Evolutionary conservation across 1,140 invertebrate species (phyloP), one percentile per base, ranked within the genome.

Genomic region (Holotrichia oblita): DNA sequence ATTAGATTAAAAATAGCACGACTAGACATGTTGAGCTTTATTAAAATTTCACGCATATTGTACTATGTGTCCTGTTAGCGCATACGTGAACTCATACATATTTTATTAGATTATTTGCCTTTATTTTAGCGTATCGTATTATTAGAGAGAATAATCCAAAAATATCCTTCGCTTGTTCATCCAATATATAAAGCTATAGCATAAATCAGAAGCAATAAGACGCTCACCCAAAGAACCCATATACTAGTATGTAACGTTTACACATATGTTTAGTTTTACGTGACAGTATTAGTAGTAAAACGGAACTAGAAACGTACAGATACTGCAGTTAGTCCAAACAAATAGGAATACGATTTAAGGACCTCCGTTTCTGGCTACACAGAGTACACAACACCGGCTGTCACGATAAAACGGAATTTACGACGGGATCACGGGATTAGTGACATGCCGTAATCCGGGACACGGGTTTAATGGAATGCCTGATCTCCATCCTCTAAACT

Each of bases 371-470:
- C 27, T 34, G 75, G 69, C 59, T 72, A 80, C 27, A 34, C 27
- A 2, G 61, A 69, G 61, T 69, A 69, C 61, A 81, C 79, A 79
- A 81, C 80, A 78, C 17, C 34, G 80, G 64, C 77, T 79, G 80
- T 79, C 78, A 72, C 78, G 78, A 81, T 81, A 81, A 81, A 81
- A 81, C 78, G 40, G 75, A 81, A 81, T 81, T 81, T 81, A 81
- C 80, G 80, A 79, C 80, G 73, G 80, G 76, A 81, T 81, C 80
- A 77, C 80, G 44, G 80, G 80, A 81, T 81, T 81, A 81, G 80
- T 81, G 80, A 81, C 80, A 77, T 76, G 77, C 77, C 42, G 80
- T 77, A 79, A 81, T 80, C 80, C 80, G 75, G 80, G 80, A 81
- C 78, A 81, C 78, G 80, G 78, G 78, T 78, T 78, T 78, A 78